Evolutionary conservation across 2,113 vertebrate species (phyloP), one percentile per base, ranked within the genome.

Genomic region (Thamnaconus septentrionalis): DNA sequence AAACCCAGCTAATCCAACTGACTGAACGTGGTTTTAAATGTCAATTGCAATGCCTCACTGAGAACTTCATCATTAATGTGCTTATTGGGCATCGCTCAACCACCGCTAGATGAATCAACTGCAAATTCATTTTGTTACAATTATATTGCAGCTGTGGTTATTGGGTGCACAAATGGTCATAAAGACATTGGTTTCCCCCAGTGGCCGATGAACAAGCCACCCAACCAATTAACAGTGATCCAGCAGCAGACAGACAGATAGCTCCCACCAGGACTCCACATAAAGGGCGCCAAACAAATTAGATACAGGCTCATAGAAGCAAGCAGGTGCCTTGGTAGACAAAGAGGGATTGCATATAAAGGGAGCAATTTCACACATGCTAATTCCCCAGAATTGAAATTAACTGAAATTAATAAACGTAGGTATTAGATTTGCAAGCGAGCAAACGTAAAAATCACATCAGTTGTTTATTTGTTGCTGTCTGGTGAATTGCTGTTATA

Each of bases 261-360:
- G 39, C 56, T 75, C 66, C 70, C 76, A 51, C 64, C 66, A 63
- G 60, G 50, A 57, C 69, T 55, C 53, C 56, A 41, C 56, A 49
- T 66, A 73, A 75, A 63, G 56, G 67, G 66, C 76, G 57, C 55
- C 61, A 79, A 70, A 78, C 70, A 73, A 75, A 85, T 74, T 56
- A 61, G 66, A 69, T 47, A 53, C 9, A 47, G 74, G 53, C 70
- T 72, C 63, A 10, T 41, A 69, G 50, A 40, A 54, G 58, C 60
- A 77, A 59, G 47, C 54, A 8, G 50, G 60, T 57, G 42, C 45
- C 49, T 39, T 73, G 45, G 7, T 42, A 10, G 61, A 59, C 47
- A 56, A 59, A 77, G 55, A 56, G 53, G 42, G 66, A 47, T 31
- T 59, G 53, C 18, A 31, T 31, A 31, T 31, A 58, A 44, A 47